Base-by-base conservation (phyloP, 2,113 vertebrate species). In the Daubentonia madagascariensis region DNA sequence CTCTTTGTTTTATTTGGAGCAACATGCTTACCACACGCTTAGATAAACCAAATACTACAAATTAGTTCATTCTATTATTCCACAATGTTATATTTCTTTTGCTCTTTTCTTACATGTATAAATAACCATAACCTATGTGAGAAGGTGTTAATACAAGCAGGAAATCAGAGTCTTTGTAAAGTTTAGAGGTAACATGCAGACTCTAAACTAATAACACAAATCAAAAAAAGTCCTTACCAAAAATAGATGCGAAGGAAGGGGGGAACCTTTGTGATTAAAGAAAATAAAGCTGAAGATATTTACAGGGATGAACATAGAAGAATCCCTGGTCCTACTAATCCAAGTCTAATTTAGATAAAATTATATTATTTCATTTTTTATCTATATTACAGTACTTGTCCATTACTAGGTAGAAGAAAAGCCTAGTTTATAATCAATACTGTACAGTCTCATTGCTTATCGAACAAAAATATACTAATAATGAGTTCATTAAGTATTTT, bases 91-190 rank as follows among this genome's bases (percentile, higher is more conserved):
- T 30, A 85, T 91, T 96, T 94, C 78, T 78, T 92, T 94, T 65
- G 50, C 37, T 89, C 37, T 89, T 93, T 90, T 96, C n/a, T 89
- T 40, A 52, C 37, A 78, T 37, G 30, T 87, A 54, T 61, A 85
- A 86, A 96, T 40, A 95, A 80, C 78, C 40, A 96, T 13, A 79
- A 48, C 43, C 48, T 72, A 54, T 45, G 75, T 20, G 43, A 81
- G 14, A 83, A 6, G 30, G 52, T 85, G 22, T 81, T 57, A 75
- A 83, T 45, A 81, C 43, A 92, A 85, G 45, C 59, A 94, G 85
- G 72, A 95, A 96, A 95, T 80, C 80, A 70, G 22, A 48, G 32
- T 70, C 37, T 79, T 79, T 83, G 73, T 92, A n/a, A 92, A 59
- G 83, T 59, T 85, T 16, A 80, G 63, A 94, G 76, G 54, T 67